Conservation (phyloP, 1,140 invertebrate species). For the Laupala kohalensis region DNA sequence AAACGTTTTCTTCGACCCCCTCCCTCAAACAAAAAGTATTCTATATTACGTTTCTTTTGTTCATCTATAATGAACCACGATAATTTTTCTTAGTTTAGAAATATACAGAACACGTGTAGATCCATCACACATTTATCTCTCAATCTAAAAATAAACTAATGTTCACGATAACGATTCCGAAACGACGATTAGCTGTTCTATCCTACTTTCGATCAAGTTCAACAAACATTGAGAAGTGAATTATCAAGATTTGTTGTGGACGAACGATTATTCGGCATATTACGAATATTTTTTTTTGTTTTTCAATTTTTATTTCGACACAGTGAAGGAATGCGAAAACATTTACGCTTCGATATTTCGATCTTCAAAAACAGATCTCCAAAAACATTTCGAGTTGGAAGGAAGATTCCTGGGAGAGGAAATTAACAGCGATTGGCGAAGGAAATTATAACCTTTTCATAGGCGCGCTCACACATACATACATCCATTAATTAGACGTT, state of each 20-base stretch:
- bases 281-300: conserved; percentile 5
- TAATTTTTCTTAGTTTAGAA: background rate
- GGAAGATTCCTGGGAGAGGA: conserved; percentile 1
- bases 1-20: background rate
- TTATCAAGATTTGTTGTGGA: conserved; percentile 11
- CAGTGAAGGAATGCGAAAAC: conserved; percentile 13
- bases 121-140: conserved; percentile 5
- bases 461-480: background rate
- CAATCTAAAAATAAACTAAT: conserved; percentile 13
- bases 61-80: background rate
- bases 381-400: conserved; percentile 7
- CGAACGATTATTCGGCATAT: conserved; percentile 12
- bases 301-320: conserved; percentile 4
- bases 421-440: conserved; percentile 5
- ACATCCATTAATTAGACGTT: conserved; percentile 8
- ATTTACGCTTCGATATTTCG: conserved; percentile 14
- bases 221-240: conserved; percentile 10
- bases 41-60: background rate
- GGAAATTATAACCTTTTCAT: conserved; percentile 2
- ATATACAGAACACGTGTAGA: background rate
- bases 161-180: conserved; percentile 13
- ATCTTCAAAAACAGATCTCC: conserved; percentile 8
- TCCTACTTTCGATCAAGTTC: conserved; percentile 11
- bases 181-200: conserved; percentile 11
- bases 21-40: background rate